Conservation (phyloP, 2,888 invertebrate species). For the Sinelater perroti region DNA sequence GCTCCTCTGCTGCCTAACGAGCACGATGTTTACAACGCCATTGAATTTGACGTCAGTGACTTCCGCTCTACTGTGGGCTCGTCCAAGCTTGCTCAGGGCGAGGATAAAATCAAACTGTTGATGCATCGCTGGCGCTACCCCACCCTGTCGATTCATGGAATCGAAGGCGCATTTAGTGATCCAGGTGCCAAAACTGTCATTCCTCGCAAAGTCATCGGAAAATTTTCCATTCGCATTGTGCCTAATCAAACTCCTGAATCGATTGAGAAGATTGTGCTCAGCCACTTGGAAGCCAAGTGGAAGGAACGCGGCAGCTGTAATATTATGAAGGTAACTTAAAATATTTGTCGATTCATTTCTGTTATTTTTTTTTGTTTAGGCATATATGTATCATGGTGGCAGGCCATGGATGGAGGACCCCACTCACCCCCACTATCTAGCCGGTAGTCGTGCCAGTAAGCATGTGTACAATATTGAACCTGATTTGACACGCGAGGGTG, state of each 20-base stretch:
- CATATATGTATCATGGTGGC: conserved; percentile 75
- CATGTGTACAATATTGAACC: conserved; percentile 90
- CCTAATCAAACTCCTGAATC: conserved; percentile 89
- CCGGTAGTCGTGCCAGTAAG: conserved; percentile 82
- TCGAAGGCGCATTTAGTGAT: conserved; percentile 94
- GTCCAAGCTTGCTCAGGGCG: conserved; percentile 74
- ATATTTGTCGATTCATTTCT: neutral
- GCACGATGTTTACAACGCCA: conserved; percentile 76
- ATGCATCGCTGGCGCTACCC: conserved; percentile 98
- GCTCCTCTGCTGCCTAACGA: conserved; percentile 75
- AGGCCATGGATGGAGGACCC: conserved; percentile 94
- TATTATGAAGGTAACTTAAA: conserved; percentile 78
- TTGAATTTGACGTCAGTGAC: conserved; percentile 85
- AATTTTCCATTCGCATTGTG: conserved; percentile 97
- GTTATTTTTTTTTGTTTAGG: conserved; percentile 40
- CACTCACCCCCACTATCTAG: conserved; percentile 90
- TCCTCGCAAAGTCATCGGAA: conserved; percentile 91
- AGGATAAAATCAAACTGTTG: conserved; percentile 82
- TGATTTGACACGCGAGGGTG: conserved; percentile 96
- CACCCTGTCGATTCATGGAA: conserved; percentile 86
- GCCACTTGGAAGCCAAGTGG: conserved; percentile 83
- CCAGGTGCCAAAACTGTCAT: conserved; percentile 96
- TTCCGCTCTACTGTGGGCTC: conserved; percentile 80
- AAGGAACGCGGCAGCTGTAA: conserved; percentile 84
- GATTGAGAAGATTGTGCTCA: conserved; percentile 81